Conservation (phyloP, 2,113 vertebrate species). For the Callipepla californica region DNA sequence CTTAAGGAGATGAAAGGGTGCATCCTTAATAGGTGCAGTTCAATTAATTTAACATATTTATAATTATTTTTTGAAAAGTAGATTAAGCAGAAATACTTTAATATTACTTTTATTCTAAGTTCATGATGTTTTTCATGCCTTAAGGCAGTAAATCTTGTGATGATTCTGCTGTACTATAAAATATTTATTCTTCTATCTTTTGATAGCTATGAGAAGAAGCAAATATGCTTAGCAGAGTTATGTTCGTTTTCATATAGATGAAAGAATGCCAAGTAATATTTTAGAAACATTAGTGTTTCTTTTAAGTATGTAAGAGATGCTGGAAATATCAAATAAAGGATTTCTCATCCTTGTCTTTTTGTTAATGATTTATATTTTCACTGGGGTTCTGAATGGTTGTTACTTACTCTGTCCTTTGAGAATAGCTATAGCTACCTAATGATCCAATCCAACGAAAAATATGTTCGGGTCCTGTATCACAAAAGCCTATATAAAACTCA, state of each 20-base stretch:
- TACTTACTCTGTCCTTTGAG: conserved; percentile 16
- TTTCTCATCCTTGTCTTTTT: conserved; percentile 37
- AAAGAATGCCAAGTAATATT: too few species aligned
- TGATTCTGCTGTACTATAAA: background rate
- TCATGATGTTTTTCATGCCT: background rate
- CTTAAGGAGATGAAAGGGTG: background rate
- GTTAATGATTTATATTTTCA: conserved; percentile 64
- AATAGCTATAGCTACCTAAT: conserved; percentile 45
- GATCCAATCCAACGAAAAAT: conserved; percentile 67
- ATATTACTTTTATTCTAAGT: background rate
- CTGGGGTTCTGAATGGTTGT: background rate
- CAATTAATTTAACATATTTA: background rate
- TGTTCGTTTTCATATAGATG: too few species aligned
- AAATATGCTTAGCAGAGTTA: background rate
- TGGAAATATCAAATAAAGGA: conserved; percentile 34
- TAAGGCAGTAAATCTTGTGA: background rate
- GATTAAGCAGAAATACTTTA: background rate
- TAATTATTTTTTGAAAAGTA: background rate
- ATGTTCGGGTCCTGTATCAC: conserved; percentile 44
- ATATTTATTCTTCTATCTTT: background rate
- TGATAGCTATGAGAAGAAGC: background rate
- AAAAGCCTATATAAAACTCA: conserved; percentile 29
- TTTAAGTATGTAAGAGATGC: background rate
- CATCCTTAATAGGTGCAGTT: background rate
- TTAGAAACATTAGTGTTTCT: background rate